Base-by-base conservation (phyloP, 2,797 vertebrate genomes). In the Leptodactylus fallax region DNA sequence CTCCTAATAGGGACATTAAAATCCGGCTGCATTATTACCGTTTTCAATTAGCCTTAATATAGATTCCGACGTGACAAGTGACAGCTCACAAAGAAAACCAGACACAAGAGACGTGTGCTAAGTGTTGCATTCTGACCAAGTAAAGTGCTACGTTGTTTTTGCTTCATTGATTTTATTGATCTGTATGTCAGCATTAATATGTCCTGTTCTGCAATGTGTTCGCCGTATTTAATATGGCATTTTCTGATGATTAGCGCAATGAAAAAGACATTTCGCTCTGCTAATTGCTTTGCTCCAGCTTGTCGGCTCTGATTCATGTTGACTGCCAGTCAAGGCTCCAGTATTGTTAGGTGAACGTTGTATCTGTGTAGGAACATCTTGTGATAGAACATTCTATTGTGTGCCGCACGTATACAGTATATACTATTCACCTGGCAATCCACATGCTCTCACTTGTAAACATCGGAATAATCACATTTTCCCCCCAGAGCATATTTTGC, bases 311-410 rank as follows among this genome's bases (percentile, higher is more conserved):
- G 47, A 83, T 81, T 55, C 67, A 87, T 49, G 49, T n/a, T 87
- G 49, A 49, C 58, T 87, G 79, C 27, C 47, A 67, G 87, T 85
- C 87, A 88, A 85, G 87, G 87, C 55, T 61, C 65, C 16, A n/a
- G 25, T 76, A 85, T 88, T 85, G 83, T 85, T 67, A 65, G n/a
- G 17, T 55, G 67, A 85, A 65, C 16, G 76, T 77, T 88, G 25
- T 79, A 51, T n/a, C 63, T 6, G 13, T 3, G 58, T 9, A 53
- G 79, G 83, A 65, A 88, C 87, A 81, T 55, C 67, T 76, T 84
- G 87, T 79, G 58, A 83, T 12, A 83, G 86, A 55, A 83, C 80
- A 58, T 13, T 45, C 55, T 51, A 85, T 85, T 85, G 83, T 85
- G 36, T n/a, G 7, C 55, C 3, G 2, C 21, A 49, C 81, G 76